Base-by-base conservation (phyloP, 2,797 vertebrate species). In the Lateolabrax maculatus region DNA sequence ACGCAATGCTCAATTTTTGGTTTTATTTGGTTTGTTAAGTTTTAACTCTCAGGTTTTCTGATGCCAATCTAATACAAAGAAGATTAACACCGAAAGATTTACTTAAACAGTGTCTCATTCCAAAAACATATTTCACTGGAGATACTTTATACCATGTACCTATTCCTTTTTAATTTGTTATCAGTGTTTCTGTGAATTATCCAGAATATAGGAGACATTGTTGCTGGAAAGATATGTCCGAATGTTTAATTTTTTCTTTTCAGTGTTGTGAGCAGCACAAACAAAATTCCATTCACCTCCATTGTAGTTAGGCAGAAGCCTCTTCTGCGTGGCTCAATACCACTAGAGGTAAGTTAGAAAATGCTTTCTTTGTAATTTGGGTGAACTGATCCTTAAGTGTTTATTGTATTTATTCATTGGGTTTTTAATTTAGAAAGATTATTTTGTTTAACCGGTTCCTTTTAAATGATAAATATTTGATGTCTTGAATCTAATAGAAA, bases 381-480 rank as follows among this genome's bases (percentile, higher is more conserved):
- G 8, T 62, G 27, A 64, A 71, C 39, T 63, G 18, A 63, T 21
- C 0, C 25, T 36, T 64, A 27, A 9, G 27, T 57, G 25, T 51
- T 77, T 34, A 31, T 41, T 65, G 1, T 21, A 23, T 64, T 56
- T 23, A 43, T 58, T 73, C 1, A 39, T 46, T 34, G 16, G 9
- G 7, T 34, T 64, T 72, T 41, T 63, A 10, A 64, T 65, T n/a
- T 27, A 2, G 18, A 46, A 11, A 44, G 3, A 52, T 52, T 9
- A 2, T 55, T 39, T 55, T n/a, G 1, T 36, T 66, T 7, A 34
- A 67, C 4, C 5, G n/a, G 10, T 74, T 41, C 0, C 21, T 55
- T 57, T 25, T 41, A 0, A 0, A 44, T 82, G 4, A 75, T 79
- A 19, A 29, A 64, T 72, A 74, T 69, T 51, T 65, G 5, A 57